Base-by-base conservation (phyloP, 2,113 vertebrate genomes). In the Xiphias gladius region DNA sequence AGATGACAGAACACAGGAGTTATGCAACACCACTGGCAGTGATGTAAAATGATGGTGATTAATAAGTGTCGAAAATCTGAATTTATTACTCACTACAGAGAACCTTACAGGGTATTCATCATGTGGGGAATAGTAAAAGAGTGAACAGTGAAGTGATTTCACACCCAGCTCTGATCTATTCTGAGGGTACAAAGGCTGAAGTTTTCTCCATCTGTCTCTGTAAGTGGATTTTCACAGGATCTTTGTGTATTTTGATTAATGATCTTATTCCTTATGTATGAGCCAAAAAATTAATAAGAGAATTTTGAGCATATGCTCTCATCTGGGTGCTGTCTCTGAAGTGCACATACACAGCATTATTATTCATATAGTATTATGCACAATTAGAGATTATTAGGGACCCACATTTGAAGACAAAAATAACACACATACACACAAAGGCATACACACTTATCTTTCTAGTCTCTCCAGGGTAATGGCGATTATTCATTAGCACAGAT, bases 401-500 rank as follows among this genome's bases (percentile, higher is more conserved):
- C 84, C 89, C 75, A 70, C 83, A 82, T 86, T 77, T 81, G 82
- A 89, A 88, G 64, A 89, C 85, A 80, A 86, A 86, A 77, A 81
- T 77, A 61, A 76, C 62, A 79, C 32, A 71, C 79, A 70, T 79
- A 86, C 79, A 73, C 22, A 83, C 48, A 73, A 37, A 61, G 35
- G 46, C 63, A 76, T 48, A 79, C 79, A 76, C 77, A 81, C 81
- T 84, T 84, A 78, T 88, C 84, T 80, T 50, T 83, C 70, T 9
- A 24, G 73, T 80, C 81, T 88, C 88, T 87, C 85, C 41, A 16
- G 86, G 82, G 89, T 85, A 88, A 88, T 73, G 87, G 28, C 46
- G 43, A 93, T 93, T 92, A 91, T 92, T 91, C 89, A 93, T 93
- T 89, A 91, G 83, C 67, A 79, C 84, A 87, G 88, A 93, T 91